These are phyloP conservation scores for Nerophis ophidion DNA, from an alignment of 2,113 vertebrate species.

Conservation along the genomic window DNA sequence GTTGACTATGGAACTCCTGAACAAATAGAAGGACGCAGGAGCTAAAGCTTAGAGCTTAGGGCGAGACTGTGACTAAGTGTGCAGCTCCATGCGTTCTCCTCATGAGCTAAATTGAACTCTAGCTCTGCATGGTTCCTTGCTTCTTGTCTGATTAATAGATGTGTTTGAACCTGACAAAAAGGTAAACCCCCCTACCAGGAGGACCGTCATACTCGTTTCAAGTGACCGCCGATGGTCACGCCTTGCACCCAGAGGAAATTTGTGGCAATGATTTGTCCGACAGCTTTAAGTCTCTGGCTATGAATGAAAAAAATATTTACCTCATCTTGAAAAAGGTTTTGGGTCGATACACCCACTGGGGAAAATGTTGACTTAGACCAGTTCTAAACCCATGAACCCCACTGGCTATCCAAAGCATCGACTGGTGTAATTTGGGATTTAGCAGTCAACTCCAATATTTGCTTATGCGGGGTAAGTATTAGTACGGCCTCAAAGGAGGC, in stretches of 20 bases:
- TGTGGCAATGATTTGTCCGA: constrained; percentile 12
- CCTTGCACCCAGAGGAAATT: constrained; percentile 2
- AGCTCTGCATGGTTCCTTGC: too few species aligned
- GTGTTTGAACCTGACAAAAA: too few species aligned
- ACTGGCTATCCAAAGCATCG: constrained; percentile 58
- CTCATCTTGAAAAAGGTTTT: constrained; percentile 40
- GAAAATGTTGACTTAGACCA: constrained; percentile 23
- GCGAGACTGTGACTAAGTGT: too few species aligned
- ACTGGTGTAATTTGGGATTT: constrained; percentile 56
- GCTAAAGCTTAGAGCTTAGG: too few species aligned
- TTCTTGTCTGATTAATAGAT: too few species aligned
- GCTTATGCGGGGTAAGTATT: constrained; percentile 55
- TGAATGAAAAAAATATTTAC: constrained; percentile 40
- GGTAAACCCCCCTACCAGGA: too few species aligned
- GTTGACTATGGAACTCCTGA: too few species aligned
- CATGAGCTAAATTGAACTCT: too few species aligned
- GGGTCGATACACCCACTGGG: constrained; percentile 33
- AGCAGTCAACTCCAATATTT: constrained; percentile 68
- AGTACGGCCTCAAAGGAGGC: constrained; percentile 37
- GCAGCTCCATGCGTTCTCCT: too few species aligned
- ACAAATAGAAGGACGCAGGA: too few species aligned
- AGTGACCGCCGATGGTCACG: too few species aligned
- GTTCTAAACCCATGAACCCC: constrained; percentile 37
- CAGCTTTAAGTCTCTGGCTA: constrained; percentile 29
- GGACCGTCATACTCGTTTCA: too few species aligned